These are phyloP conservation scores for Chrysoperla carnea DNA, from an alignment of 1,140 invertebrate genomes.

Conservation along the genomic window DNA sequence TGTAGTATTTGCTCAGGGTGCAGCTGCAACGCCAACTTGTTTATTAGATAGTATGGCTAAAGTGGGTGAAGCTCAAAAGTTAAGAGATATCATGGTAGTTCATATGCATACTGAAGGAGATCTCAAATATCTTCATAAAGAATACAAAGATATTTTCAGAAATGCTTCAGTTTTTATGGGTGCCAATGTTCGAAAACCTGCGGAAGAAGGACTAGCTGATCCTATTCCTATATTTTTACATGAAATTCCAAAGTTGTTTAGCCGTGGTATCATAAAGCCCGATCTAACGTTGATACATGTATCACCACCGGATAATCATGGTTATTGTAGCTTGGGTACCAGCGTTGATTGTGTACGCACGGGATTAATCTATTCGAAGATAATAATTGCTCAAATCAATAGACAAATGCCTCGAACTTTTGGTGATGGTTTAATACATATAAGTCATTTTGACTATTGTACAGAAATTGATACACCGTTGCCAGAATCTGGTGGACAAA, in stretches of 20 bases:
- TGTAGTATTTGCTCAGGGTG: constrained; percentile 75
- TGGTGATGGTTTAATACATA: constrained; percentile 75
- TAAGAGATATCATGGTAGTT: constrained; percentile 63
- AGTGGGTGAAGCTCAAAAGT: constrained; percentile 48
- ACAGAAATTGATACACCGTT: constrained; percentile 56
- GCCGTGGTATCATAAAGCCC: constrained; percentile 61
- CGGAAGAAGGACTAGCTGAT: constrained; percentile 75
- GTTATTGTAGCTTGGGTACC: constrained; percentile 81
- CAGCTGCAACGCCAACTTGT: constrained; percentile 74
- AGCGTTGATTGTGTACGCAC: constrained; percentile 82
- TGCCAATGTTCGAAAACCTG: constrained; percentile 69
- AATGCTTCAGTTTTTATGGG: constrained; percentile 85
- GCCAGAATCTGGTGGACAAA: constrained; percentile 46
- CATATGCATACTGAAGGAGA: constrained; percentile 87
- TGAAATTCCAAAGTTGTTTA: constrained; percentile 81
- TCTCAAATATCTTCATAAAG: constrained; percentile 26
- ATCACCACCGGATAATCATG: constrained; percentile 77
- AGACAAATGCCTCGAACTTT: constrained; percentile 76
- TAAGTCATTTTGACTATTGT: constrained; percentile 78
- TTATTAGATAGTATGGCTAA: constrained; percentile 66
- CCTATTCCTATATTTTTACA: constrained; percentile 80
- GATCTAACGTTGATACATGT: constrained; percentile 77
- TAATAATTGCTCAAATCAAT: constrained; percentile 79
- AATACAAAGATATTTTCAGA: constrained; percentile 55
- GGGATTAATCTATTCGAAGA: constrained; percentile 68